Evolutionary conservation across 2,113 vertebrate species (phyloP).

Genomic region (Campylomormyrus tamandua): DNA sequence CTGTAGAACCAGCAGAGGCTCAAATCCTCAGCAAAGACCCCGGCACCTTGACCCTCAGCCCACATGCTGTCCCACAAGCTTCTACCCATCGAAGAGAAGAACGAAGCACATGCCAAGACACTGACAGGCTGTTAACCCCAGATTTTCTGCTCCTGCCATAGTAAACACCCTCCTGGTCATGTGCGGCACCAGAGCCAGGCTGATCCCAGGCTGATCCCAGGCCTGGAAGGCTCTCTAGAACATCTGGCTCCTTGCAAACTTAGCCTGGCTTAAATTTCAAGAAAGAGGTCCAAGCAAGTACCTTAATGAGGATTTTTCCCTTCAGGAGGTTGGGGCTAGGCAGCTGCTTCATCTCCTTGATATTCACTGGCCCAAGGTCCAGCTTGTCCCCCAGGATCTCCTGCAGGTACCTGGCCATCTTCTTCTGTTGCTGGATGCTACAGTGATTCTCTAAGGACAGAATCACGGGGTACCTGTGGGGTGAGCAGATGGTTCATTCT

Average conservation of each 20-base stretch:
- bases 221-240: background rate
- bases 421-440: constrained; percentile 89
- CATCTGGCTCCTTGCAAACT: background rate
- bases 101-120: background rate
- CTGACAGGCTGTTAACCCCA: background rate
- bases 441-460: constrained; percentile 96
- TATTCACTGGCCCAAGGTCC: constrained; percentile 67
- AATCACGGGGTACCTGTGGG: constrained; percentile 79
- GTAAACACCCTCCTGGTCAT: background rate
- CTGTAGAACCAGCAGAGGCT: background rate
- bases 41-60: background rate
- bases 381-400: constrained; percentile 85
- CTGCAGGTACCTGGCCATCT: constrained; percentile 87
- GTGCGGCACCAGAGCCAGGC: too few relatives aligned
- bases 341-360: constrained; percentile 71
- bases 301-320: constrained; percentile 95
- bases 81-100: background rate
- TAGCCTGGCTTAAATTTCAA: background rate
- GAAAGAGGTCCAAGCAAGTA: constrained; percentile 38
- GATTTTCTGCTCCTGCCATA: background rate
- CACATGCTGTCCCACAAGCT: background rate
- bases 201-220: background rate
- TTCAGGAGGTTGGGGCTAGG: constrained; percentile 82
- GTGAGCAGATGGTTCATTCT: constrained; percentile 15
- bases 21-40: background rate